phyloP scores from a whole-genome alignment of 2,888 invertebrate species.

The Amphipoea oculea region DNA sequence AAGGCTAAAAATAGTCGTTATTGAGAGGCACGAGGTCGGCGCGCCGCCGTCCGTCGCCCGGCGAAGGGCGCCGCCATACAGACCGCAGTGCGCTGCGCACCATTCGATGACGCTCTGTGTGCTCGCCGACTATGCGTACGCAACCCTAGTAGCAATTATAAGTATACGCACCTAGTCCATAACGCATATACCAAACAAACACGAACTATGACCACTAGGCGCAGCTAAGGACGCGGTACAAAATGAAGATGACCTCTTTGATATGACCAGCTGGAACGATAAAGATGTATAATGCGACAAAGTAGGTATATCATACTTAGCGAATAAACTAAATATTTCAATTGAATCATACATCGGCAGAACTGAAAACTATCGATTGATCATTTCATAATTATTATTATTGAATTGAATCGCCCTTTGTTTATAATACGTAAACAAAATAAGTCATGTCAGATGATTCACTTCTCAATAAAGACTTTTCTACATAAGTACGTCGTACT shows the following conservation, averaged over 20 bases:
- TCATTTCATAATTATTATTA: conserved; percentile 3
- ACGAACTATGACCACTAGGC: not conserved
- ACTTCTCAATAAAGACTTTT: conserved; percentile 7
- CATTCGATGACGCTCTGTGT: not conserved
- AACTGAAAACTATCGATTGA: conserved; percentile 13
- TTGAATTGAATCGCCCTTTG: conserved; percentile 27
- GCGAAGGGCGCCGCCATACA: conserved; percentile 51
- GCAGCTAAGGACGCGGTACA: not conserved
- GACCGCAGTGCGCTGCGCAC: not conserved
- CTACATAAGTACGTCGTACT: not conserved
- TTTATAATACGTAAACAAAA: conserved; percentile 24
- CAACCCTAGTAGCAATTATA: not conserved
- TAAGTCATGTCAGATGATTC: conserved; percentile 25
- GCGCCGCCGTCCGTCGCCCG: conserved; percentile 17
- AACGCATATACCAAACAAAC: not conserved
- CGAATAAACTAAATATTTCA: conserved; percentile 17
- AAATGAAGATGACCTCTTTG: conserved; percentile 14
- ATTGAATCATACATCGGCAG: not conserved
- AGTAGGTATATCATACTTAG: not conserved
- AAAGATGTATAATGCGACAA: conserved; percentile 2
- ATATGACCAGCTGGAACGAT: not conserved
- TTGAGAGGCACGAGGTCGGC: conserved; percentile 52
- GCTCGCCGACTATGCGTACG: not conserved
- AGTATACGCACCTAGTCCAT: not conserved
- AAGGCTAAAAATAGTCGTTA: conserved; percentile 58